Evolutionary conservation across 2,797 vertebrate species (phyloP).

Genomic region (Furcifer pardalis): DNA sequence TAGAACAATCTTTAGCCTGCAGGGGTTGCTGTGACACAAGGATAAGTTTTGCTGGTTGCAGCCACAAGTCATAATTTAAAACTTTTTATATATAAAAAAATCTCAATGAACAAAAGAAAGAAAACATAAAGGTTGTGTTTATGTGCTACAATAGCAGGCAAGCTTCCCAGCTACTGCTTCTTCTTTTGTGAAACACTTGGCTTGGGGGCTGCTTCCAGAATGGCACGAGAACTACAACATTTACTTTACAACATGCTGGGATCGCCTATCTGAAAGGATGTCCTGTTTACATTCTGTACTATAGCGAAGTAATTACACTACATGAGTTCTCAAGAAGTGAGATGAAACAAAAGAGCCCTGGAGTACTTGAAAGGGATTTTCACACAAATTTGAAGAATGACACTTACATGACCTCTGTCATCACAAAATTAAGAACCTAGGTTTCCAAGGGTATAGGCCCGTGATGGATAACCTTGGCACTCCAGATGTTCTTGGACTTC

Average conservation of each 20-base stretch:
- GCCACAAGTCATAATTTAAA: constrained; percentile 69
- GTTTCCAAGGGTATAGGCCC: constrained; percentile 66
- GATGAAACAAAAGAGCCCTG: constrained; percentile 67
- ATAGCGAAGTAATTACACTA: constrained; percentile 70
- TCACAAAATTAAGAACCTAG: constrained; percentile 70
- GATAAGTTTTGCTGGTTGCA: constrained; percentile 62
- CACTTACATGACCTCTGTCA: constrained; percentile 73
- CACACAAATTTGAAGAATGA: constrained; percentile 77
- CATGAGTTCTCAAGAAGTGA: constrained; percentile 71
- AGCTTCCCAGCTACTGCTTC: constrained; percentile 63
- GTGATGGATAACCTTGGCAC: too few species aligned
- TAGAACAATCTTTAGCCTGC: constrained; percentile 70
- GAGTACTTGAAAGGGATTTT: constrained; percentile 74
- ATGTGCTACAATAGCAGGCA: constrained; percentile 67
- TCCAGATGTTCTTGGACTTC: too few species aligned
- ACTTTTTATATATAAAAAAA: constrained; percentile 36
- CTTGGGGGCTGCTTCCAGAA: constrained; percentile 74
- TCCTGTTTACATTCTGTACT: constrained; percentile 80
- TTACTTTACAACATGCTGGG: constrained; percentile 77
- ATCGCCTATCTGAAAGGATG: constrained; percentile 79
- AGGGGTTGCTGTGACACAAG: constrained; percentile 79
- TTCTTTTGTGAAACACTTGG: constrained; percentile 70
- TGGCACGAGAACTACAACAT: constrained; percentile 69
- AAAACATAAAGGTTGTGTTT: constrained; percentile 72
- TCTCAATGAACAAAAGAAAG: neutral